Evolutionary conservation across 2,113 vertebrate species (phyloP), one percentile per base, ranked within the genome.

Genomic region (Petrocephalus microphthalmus): DNA sequence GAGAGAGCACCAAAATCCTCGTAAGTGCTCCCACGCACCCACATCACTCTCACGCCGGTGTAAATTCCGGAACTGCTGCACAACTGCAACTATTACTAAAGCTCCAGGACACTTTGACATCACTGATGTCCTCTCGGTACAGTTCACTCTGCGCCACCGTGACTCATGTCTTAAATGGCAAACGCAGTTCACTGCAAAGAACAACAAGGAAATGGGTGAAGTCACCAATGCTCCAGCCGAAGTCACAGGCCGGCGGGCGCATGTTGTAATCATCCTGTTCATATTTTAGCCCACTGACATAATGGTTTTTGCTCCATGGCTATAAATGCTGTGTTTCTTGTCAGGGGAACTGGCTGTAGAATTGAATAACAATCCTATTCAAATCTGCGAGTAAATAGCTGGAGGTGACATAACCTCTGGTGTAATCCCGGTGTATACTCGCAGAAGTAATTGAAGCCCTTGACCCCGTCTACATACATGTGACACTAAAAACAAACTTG

Each of bases 391-490:
- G 96, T 96, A 98, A 99, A 99, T 96, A 98, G 96, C 97, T 97
- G 92, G 94, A 96, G 97, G 97, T 97, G 97, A 97, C 97, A 97
- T 97, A 97, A 97, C 97, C 98, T 98, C 97, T 98, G 95, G 93
- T 98, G 97, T 98, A 96, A 94, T 94, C 93, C 94, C 94, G 94
- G 94, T 94, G 96, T 97, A 96, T 96, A 96, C 96, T 95, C 96
- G 98, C 97, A 98, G 97, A 97, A 97, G 97, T 99, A 99, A 99
- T 98, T 98, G 97, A 98, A 97, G 97, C 97, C 97, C 97, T 99
- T 99, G 98, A 99, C 98, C 98, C 97, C 96, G 97, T 97, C 97
- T 95, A 95, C 92, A 96, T 94, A 95, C 96, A 96, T 95, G 95
- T 94, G 96, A 96, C 97, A 97, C 97, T 98, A 98, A 98, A 97